Conservation (phyloP, 2,113 vertebrate genomes). For the Salminus brasiliensis region DNA sequence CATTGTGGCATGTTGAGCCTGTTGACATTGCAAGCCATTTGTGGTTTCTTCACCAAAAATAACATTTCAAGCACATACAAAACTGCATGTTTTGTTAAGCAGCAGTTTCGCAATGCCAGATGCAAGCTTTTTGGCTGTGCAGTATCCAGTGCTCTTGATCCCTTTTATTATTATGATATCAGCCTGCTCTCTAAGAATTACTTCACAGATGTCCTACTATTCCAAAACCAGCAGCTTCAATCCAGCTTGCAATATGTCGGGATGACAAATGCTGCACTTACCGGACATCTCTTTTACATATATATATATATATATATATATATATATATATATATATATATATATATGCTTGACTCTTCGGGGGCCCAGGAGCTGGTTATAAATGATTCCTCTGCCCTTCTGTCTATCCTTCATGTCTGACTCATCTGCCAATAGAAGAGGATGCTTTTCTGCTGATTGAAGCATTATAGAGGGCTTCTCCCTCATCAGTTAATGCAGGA, state of each 20-base stretch:
- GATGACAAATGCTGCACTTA: conserved; percentile 51
- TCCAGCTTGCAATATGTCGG: background rate
- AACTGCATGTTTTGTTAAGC: too few species aligned
- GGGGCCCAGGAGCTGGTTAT: conserved; percentile 9
- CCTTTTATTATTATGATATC: conserved; percentile 12
- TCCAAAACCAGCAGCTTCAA: conserved; percentile 41
- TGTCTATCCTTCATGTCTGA: conserved; percentile 44
- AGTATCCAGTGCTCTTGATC: background rate
- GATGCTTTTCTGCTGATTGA: conserved; percentile 34
- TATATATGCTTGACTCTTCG: conserved; percentile 26
- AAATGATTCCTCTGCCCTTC: conserved; percentile 37
- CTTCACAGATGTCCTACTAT: conserved; percentile 15
- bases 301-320: conserved; percentile 32
- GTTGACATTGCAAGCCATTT: too few species aligned
- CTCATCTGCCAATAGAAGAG: conserved; percentile 33
- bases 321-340: conserved; percentile 39
- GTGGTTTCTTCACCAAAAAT: too few species aligned
- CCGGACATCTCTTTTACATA: conserved; percentile 29
- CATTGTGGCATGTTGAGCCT: too few species aligned
- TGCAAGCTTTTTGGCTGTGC: too few species aligned
- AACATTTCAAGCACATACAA: too few species aligned
- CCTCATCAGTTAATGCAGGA: conserved; percentile 22
- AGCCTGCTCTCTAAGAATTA: conserved; percentile 13
- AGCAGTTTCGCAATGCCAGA: too few species aligned
- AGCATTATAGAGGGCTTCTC: conserved; percentile 15